These are phyloP conservation scores for Loxodonta africana DNA, from an alignment of 2,113 vertebrate genomes.

Conservation along the genomic window DNA sequence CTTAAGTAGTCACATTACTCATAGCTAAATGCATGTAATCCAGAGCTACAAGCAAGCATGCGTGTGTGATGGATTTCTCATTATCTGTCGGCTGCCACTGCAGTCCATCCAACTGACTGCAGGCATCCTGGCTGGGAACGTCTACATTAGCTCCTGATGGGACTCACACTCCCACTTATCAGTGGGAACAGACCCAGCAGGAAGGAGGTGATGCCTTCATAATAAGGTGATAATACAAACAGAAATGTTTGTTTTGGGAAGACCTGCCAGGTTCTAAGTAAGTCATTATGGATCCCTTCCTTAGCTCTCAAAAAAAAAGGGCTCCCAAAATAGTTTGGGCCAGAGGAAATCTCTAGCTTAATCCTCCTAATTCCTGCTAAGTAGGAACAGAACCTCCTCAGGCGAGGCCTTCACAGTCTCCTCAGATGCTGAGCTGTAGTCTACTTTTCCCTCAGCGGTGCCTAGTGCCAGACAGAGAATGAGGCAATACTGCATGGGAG, in stretches of 20 bases:
- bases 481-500: background rate
- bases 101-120: conserved; percentile 42
- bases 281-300: background rate
- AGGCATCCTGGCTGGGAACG: background rate
- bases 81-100: conserved; percentile 58
- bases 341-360: background rate
- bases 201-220: conserved; percentile 18
- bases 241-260: background rate
- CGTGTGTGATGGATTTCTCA: conserved; percentile 71
- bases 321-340: background rate
- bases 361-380: background rate
- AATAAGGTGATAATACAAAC: conserved; percentile 59
- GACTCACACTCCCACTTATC: conserved; percentile 10
- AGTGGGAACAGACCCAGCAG: conserved; percentile 16
- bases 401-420: background rate
- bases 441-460: background rate
- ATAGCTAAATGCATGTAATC: conserved; percentile 58
- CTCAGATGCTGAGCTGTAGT: accelerated
- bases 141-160: conserved; percentile 52
- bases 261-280: conserved; percentile 38
- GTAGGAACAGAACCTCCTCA: background rate
- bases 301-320: background rate
- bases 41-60: background rate
- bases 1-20: conserved; percentile 79
- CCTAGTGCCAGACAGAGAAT: too few relatives aligned